Evolutionary conservation across 2,113 vertebrate species (phyloP).

Genomic region (Coptodon rendalli): DNA sequence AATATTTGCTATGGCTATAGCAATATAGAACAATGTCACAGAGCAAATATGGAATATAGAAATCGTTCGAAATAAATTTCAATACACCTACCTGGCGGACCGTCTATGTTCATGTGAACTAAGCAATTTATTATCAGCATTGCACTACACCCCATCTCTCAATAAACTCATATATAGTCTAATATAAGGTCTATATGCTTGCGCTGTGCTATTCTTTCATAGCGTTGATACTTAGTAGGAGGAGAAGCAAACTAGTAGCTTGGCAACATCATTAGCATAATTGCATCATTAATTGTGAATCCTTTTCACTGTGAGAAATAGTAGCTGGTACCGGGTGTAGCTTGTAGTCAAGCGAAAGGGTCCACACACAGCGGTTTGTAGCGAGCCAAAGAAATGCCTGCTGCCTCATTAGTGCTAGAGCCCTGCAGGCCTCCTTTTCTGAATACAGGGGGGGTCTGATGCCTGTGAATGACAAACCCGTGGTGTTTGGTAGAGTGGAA

Average conservation of each 20-base stretch:
- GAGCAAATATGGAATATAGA: neutral
- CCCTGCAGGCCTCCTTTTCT: slow-evolving; percentile 41
- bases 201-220: slow-evolving; percentile 34
- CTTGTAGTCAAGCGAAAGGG: slow-evolving; percentile 46
- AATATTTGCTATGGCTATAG: neutral
- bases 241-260: slow-evolving; percentile 31
- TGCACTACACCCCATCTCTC: neutral
- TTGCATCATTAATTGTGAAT: slow-evolving; percentile 71
- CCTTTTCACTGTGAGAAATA: slow-evolving; percentile 55
- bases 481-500: slow-evolving; percentile 58
- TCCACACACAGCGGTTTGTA: slow-evolving; percentile 42
- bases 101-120: neutral
- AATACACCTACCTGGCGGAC: neutral
- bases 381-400: slow-evolving; percentile 59
- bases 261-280: slow-evolving; percentile 65
- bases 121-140: neutral
- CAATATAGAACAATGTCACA: neutral
- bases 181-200: neutral
- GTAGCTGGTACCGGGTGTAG: slow-evolving; percentile 51
- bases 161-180: neutral
- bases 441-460: slow-evolving; percentile 42
- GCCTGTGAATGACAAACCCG: slow-evolving; percentile 65
- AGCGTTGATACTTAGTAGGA: slow-evolving; percentile 50
- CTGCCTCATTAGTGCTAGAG: slow-evolving; percentile 65
- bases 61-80: neutral